Percentiles rank a stretch among this genome's conserved stretches.
phyloP scores from a whole-genome alignment of 2,113 vertebrate species.

The Colossoma macropomum region DNA sequence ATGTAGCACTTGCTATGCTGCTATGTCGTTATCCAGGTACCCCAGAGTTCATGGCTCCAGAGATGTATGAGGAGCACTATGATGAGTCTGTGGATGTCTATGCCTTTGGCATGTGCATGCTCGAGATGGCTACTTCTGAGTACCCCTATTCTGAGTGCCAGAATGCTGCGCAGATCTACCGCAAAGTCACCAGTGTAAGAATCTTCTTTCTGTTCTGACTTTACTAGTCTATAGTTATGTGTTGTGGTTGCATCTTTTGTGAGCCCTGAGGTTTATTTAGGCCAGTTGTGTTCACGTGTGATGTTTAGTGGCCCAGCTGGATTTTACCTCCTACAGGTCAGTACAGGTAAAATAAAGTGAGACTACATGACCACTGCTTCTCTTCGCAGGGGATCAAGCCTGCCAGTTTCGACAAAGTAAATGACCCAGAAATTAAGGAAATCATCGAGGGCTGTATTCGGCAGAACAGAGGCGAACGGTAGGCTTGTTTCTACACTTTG shows the following conservation, averaged over 20 bases:
- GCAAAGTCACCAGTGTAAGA: slow-evolving; percentile 96
- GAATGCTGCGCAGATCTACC: slow-evolving; percentile 94
- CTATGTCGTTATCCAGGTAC: slow-evolving; percentile 79
- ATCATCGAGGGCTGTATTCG: slow-evolving; percentile 95
- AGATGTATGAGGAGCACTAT: slow-evolving; percentile 96
- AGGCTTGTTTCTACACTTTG: slow-evolving; percentile 10
- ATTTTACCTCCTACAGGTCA: not conserved
- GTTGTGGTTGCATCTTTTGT: not conserved
- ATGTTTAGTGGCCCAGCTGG: not conserved
- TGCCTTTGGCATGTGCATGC: slow-evolving; percentile 95
- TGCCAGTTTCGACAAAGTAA: slow-evolving; percentile 93
- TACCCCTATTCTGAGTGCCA: slow-evolving; percentile 95
- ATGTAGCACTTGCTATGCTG: not conserved
- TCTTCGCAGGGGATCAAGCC: slow-evolving; percentile 90
- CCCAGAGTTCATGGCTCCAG: slow-evolving; percentile 94
- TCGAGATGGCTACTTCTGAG: slow-evolving; percentile 95
- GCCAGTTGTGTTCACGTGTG: not conserved
- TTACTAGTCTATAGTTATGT: not conserved
- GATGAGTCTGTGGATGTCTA: slow-evolving; percentile 94
- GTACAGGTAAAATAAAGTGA: not conserved
- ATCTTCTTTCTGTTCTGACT: not conserved
- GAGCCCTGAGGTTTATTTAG: not conserved
- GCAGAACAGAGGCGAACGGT: slow-evolving; percentile 91
- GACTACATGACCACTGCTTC: not conserved
- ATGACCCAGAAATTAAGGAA: slow-evolving; percentile 93